phyloP scores from a whole-genome alignment of 2,113 vertebrate species.

The Hyaena hyaena region DNA sequence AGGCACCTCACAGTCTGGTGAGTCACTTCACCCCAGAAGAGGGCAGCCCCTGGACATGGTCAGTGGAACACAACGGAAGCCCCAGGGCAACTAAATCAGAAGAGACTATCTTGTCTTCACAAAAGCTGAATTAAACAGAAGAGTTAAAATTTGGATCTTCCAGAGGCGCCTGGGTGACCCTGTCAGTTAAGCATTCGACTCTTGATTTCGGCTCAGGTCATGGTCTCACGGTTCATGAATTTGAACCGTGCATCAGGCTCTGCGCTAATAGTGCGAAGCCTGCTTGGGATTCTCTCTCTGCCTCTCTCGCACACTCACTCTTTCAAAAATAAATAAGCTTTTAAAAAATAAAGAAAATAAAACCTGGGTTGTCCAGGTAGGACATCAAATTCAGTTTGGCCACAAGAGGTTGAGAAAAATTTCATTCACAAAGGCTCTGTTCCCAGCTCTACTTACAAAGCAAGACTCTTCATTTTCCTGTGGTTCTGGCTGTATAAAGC shows the following conservation, averaged over 20 bases:
- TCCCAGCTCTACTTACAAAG: neutral
- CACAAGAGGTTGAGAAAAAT: neutral
- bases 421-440: rapidly evolving
- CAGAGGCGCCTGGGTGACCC: no score
- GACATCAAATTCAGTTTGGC: neutral
- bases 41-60: no score
- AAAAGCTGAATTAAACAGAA: neutral
- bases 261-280: no score
- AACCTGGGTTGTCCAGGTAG: neutral
- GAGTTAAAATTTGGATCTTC: neutral
- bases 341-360: no score
- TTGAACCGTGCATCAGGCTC: no score
- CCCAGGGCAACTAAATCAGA: rapidly evolving
- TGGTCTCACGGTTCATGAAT: no score
- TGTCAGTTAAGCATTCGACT: no score
- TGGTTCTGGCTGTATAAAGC: neutral
- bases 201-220: no score
- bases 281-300: no score
- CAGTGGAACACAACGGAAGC: neutral
- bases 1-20: neutral
- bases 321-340: no score
- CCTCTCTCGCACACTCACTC: no score
- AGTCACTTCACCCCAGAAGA: neutral
- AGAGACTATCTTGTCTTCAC: neutral
- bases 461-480: neutral